Conservation (phyloP, 1,140 invertebrate species). For the Caenorhabditis inopinata region DNA sequence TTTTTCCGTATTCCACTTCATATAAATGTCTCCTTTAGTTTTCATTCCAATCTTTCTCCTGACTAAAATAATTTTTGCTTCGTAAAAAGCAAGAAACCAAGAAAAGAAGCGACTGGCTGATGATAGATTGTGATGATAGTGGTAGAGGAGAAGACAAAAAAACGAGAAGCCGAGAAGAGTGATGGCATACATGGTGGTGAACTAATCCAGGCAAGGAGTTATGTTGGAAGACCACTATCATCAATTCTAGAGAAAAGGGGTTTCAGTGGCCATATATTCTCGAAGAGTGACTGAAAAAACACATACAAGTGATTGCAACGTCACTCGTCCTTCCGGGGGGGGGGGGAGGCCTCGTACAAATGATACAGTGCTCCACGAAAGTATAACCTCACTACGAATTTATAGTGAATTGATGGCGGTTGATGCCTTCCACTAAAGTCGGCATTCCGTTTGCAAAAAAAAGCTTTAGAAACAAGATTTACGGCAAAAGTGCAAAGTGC, state of each 20-base stretch:
- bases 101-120: constrained; percentile 21
- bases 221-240: background rate
- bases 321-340: no score
- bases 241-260: background rate
- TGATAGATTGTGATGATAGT: constrained; percentile 23
- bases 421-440: no score
- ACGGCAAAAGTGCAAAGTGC: no score
- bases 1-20: background rate
- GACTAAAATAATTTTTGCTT: background rate
- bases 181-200: constrained; percentile 4
- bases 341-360: no score
- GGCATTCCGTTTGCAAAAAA: no score
- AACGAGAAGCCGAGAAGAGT: background rate
- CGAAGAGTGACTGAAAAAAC: no score
- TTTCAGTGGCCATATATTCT: no score
- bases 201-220: background rate
- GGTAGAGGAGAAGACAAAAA: background rate
- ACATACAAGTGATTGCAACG: no score
- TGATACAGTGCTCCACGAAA: no score
- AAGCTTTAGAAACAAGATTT: no score
- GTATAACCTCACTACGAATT: no score
- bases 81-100: background rate
- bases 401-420: no score
- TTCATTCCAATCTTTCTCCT: background rate
- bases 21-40: background rate